These are phyloP conservation scores for Chelon labrosus DNA, from an alignment of 2,797 vertebrate species.

Conservation along the genomic window DNA sequence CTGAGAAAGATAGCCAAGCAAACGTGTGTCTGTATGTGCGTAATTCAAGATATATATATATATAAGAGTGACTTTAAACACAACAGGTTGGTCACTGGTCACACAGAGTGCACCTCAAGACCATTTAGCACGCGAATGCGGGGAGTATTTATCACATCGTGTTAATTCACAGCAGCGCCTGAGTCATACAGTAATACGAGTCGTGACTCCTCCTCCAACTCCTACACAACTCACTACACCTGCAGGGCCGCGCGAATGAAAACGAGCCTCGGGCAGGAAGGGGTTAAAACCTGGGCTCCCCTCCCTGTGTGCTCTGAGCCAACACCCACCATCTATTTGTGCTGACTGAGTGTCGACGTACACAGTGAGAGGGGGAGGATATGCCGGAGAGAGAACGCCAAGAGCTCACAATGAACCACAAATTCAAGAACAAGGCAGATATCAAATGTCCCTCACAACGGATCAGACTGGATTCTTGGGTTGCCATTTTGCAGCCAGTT, in stretches of 20 bases:
- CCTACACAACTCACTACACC: slow-evolving; percentile 23
- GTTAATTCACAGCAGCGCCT: slow-evolving; percentile 7
- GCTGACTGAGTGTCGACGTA: slow-evolving; percentile 54
- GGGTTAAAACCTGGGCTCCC: slow-evolving; percentile 41
- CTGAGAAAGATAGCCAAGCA: too few relatives aligned
- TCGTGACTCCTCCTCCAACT: not conserved
- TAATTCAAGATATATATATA: not conserved
- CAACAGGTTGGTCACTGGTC: slow-evolving; percentile 44
- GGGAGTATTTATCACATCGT: not conserved
- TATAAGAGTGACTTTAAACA: slow-evolving; percentile 5
- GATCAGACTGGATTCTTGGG: not conserved
- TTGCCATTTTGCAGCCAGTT: slow-evolving; percentile 4
- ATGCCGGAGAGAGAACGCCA: slow-evolving; percentile 2
- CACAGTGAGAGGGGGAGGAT: slow-evolving; percentile 33
- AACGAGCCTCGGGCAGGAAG: slow-evolving; percentile 26
- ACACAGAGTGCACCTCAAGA: slow-evolving; percentile 8
- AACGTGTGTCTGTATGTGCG: not conserved
- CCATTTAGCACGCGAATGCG: slow-evolving; percentile 15
- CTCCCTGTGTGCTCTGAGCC: slow-evolving; percentile 39
- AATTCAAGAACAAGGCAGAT: slow-evolving; percentile 21
- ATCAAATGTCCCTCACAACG: slow-evolving; percentile 1
- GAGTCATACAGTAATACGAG: slow-evolving; percentile 12
- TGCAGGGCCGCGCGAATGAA: slow-evolving; percentile 15
- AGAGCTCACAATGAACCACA: slow-evolving; percentile 36
- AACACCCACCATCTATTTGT: slow-evolving; percentile 70